phyloP scores from a whole-genome alignment of 2,888 invertebrate species.

The Epinotia ramella region DNA sequence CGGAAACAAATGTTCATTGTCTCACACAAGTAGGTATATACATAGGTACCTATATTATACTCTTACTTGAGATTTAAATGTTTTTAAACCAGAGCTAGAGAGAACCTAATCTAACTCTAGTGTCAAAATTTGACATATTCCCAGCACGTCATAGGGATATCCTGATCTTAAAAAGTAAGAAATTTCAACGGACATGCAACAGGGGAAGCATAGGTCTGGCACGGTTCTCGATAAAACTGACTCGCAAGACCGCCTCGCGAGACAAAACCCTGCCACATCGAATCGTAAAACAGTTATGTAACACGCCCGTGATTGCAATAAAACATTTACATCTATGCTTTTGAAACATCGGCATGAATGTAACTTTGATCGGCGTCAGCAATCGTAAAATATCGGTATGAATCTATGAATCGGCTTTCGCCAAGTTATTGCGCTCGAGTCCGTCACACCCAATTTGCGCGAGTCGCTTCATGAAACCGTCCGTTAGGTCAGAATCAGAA shows the following conservation, averaged over 20 bases:
- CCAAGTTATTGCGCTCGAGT: constrained; percentile 39
- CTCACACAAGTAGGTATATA: no score
- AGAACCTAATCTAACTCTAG: no score
- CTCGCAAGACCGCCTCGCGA: neutral
- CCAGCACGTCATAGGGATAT: no score
- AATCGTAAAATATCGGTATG: constrained; percentile 28
- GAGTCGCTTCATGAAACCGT: constrained; percentile 49
- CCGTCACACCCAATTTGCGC: constrained; percentile 53
- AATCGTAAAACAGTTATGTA: neutral
- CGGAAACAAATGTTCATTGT: no score
- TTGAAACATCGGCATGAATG: constrained; percentile 9
- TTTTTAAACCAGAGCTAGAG: no score
- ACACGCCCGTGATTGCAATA: constrained; percentile 1
- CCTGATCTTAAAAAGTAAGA: no score
- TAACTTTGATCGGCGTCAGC: constrained; percentile 16
- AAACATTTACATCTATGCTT: constrained; percentile 18
- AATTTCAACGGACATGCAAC: no score
- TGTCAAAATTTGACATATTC: no score
- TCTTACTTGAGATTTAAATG: no score
- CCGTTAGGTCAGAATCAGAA: constrained; percentile 42
- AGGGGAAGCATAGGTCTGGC: neutral
- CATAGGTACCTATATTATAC: no score
- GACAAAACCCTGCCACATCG: neutral
- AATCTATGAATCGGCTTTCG: constrained; percentile 27
- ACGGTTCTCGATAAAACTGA: neutral